Base-by-base conservation (phyloP, 2,797 vertebrate genomes). In the Xiphorhynchus erythropygius region DNA sequence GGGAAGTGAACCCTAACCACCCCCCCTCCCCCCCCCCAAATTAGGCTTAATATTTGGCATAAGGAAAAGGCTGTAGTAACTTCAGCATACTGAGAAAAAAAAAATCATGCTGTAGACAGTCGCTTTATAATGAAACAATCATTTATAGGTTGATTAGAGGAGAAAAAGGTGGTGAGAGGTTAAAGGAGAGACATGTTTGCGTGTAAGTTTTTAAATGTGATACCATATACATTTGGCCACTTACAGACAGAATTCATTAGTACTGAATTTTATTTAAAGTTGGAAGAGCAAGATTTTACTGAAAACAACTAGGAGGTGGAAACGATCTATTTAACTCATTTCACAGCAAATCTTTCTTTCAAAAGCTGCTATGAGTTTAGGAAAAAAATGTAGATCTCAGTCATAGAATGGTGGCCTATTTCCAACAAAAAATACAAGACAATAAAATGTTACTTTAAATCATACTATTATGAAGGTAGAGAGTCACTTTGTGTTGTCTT, bases 231-330 rank as follows among this genome's bases (percentile, higher is more conserved):
- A 88, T 33, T 83, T 8, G 68, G 62, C 87, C 70, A 82, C 95
- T 83, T 91, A 47, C 71, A 73, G 89, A 64, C 35, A 77, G 59
- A 59, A 68, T 93, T 93, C 70, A 56, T 93, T 90, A 90, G 85
- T 87, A 80, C 11, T 18, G 47, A 47, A 62, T 95, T 93, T 91
- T 95, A 89, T 91, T 94, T 92, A 90, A 90, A 70, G 32, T 39
- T 80, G 55, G 19, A 97, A 64, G 84, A 93, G 85, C 37, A 80
- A 47, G 57, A 79, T 64, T 90, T 77, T 87, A 86, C 56, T 87
- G 53, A 92, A 83, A 84, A 69, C 71, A 89, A 74, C 4, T 56
- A 30, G 7, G 5, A 0, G 0, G 18, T 33, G n/a, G 73, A 87
- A 80, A 76, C 5, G 19, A 55, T 33, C 39, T 7, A 33, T 89